Percentiles rank a stretch among this genome's conserved stretches.
Conservation (phyloP, 2,797 vertebrate genomes). For the Poliocrania exsul region DNA sequence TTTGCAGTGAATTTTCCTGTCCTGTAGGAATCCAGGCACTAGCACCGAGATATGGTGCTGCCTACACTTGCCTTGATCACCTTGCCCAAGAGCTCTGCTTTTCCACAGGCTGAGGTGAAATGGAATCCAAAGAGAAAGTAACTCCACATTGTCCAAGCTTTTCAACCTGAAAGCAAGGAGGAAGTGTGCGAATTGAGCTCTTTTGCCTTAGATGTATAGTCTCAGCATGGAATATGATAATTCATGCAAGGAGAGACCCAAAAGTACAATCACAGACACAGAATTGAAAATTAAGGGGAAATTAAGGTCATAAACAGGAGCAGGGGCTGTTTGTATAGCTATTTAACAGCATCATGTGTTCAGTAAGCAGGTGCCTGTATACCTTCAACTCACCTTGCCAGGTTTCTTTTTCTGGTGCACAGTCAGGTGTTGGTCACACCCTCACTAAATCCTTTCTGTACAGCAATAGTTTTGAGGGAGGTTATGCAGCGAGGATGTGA, state of each 20-base stretch:
- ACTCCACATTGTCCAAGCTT: neutral
- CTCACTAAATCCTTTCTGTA: neutral
- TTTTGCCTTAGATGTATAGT: neutral
- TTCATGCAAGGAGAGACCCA: neutral
- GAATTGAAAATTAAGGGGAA: neutral
- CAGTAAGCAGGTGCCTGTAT: neutral
- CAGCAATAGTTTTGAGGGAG: neutral
- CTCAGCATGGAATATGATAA: neutral
- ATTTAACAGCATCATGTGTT: neutral
- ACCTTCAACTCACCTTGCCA: neutral
- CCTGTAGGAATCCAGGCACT: neutral
- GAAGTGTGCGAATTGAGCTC: neutral
- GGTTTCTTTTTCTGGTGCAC: neutral
- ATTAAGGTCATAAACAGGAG: neutral
- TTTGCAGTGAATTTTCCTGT: neutral
- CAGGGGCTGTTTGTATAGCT: neutral
- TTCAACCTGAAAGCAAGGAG: neutral
- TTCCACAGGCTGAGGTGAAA: neutral
- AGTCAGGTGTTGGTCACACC: accelerated
- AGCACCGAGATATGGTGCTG: neutral
- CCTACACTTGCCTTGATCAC: neutral
- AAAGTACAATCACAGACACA: accelerated
- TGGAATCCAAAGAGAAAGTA: neutral
- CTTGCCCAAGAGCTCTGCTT: neutral
- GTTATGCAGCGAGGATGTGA: accelerated